Percentiles rank a stretch among this genome's conserved stretches.
These are phyloP conservation scores for Drosophila melanica DNA, from an alignment of 1,140 invertebrate genomes.

Conservation along the genomic window DNA sequence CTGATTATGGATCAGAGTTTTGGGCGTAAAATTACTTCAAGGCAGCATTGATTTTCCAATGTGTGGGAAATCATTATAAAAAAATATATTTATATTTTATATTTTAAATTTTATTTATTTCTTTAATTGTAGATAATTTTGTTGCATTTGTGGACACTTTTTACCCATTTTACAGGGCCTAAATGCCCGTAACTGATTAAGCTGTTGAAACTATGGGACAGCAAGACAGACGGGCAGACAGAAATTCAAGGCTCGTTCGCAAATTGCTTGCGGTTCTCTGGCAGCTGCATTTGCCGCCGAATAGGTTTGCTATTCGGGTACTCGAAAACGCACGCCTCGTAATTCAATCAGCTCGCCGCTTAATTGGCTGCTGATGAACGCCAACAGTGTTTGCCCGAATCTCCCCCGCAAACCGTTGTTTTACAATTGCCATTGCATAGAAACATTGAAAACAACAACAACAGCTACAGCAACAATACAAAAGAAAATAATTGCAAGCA, in stretches of 20 bases:
- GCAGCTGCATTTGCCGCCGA: conserved; percentile 17
- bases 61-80: too few relatives aligned
- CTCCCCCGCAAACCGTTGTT: not conserved
- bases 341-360: conserved; percentile 65
- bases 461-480: not conserved
- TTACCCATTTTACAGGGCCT: not conserved
- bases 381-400: conserved; percentile 47
- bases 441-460: conserved; percentile 12
- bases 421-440: conserved; percentile 41
- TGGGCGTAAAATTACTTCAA: too few relatives aligned
- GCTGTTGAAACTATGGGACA: not conserved
- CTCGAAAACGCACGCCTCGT: conserved; percentile 22
- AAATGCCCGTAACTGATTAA: not conserved
- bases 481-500: conserved; percentile 27
- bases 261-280: conserved; percentile 34
- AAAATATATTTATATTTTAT: too few relatives aligned
- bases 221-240: not conserved
- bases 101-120: too few relatives aligned
- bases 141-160: too few relatives aligned
- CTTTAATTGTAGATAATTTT: too few relatives aligned
- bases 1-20: too few relatives aligned
- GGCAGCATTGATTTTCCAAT: too few relatives aligned
- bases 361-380: conserved; percentile 72
- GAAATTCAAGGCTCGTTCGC: conserved; percentile 23
- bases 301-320: not conserved